Conservation (phyloP, 1,140 invertebrate genomes). For the Octopus bimaculoides region DNA sequence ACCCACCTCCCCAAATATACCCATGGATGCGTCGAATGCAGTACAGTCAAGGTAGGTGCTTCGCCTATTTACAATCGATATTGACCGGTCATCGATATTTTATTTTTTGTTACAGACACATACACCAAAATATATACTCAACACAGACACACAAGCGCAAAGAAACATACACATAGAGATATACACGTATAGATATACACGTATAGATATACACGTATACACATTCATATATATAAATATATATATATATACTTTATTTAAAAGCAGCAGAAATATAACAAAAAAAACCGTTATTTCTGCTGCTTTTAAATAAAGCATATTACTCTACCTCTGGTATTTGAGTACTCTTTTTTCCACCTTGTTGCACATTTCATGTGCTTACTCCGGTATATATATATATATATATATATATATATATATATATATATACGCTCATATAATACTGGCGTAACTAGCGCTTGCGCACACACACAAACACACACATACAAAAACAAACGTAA, state of each 20-base stretch:
- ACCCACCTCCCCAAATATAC: slow-evolving; percentile 46
- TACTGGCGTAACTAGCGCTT: too few relatives aligned
- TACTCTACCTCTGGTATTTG: background rate
- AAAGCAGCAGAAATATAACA: background rate
- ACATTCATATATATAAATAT: background rate
- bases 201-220: background rate
- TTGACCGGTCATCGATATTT: background rate
- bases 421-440: too few relatives aligned
- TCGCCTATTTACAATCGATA: background rate
- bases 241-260: background rate
- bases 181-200: background rate
- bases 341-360: background rate
- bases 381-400: too few relatives aligned
- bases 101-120: background rate
- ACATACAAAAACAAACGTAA: slow-evolving; percentile 19
- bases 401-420: background rate
- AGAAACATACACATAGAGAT: background rate
- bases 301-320: background rate
- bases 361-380: too few relatives aligned
- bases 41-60: slow-evolving; percentile 48
- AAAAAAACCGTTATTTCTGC: background rate
- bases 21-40: slow-evolving; percentile 54
- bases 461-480: slow-evolving; percentile 9
- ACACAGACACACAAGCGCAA: background rate
- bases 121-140: background rate